phyloP scores from a whole-genome alignment of 2,113 vertebrate genomes.

The Harpagus bidentatus region DNA sequence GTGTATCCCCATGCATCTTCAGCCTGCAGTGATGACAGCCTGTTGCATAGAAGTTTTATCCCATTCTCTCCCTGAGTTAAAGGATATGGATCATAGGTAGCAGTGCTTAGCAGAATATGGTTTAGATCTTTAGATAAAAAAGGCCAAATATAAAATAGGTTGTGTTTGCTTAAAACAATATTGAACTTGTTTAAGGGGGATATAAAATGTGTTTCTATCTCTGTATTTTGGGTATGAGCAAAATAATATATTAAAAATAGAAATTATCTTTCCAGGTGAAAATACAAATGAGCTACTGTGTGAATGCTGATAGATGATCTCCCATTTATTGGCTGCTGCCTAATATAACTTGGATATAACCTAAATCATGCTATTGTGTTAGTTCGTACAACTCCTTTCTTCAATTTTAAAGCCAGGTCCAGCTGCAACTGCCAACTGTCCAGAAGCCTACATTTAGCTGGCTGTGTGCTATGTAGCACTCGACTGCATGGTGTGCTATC shows the following conservation, averaged over 20 bases:
- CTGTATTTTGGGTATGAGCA: background rate
- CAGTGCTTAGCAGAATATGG: background rate
- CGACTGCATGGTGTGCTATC: accelerated
- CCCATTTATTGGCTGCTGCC: background rate
- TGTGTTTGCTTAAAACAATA: background rate
- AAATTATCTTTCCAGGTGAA: background rate
- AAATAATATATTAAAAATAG: background rate
- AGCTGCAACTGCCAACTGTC: background rate
- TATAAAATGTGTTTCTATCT: background rate
- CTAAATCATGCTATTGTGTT: background rate
- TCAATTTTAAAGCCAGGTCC: background rate
- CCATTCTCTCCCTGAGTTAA: background rate
- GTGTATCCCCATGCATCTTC: background rate
- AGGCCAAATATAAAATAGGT: background rate
- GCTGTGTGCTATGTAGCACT: background rate
- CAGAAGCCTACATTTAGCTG: background rate
- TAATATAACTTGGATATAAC: background rate
- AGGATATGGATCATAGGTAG: background rate
- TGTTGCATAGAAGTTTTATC: background rate
- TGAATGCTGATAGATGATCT: background rate
- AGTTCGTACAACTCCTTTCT: background rate
- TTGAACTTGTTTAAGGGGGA: background rate
- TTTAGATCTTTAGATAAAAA: background rate
- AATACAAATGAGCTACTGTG: background rate
- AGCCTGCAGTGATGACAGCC: background rate